Conservation (phyloP, 2,113 vertebrate species). For the Oryzias curvinotus region DNA sequence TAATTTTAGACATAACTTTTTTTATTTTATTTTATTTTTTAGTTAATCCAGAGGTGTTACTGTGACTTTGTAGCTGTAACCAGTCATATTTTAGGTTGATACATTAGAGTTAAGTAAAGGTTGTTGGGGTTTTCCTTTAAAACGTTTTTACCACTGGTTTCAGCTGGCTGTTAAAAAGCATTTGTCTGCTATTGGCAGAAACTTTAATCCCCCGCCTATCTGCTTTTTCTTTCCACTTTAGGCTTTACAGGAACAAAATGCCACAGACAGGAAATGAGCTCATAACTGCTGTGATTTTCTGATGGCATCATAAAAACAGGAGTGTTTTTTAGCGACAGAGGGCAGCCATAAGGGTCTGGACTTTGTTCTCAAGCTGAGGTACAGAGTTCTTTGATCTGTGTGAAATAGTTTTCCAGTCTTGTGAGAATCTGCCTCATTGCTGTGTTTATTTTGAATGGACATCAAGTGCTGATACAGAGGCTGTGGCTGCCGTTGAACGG, state of each 20-base stretch:
- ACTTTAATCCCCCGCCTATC: constrained; percentile 21
- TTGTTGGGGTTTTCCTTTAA: constrained; percentile 28
- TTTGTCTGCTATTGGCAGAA: constrained; percentile 49
- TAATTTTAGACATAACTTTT: constrained; percentile 19
- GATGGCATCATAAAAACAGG: constrained; percentile 47
- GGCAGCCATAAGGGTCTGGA: constrained; percentile 26
- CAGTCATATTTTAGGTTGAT: constrained; percentile 25
- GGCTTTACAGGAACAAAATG: constrained; percentile 51
- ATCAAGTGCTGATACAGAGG: constrained; percentile 48
- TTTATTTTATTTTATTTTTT: constrained; percentile 21
- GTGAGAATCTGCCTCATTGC: constrained; percentile 39
- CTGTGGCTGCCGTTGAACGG: constrained; percentile 43
- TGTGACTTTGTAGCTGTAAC: constrained; percentile 19
- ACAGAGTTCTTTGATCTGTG: constrained; percentile 41
- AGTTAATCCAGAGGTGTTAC: constrained; percentile 15
- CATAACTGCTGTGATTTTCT: constrained; percentile 57
- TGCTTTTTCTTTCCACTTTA: constrained; percentile 37
- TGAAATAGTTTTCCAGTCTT: constrained; percentile 27
- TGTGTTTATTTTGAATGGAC: constrained; percentile 59
- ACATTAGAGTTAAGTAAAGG: constrained; percentile 37
- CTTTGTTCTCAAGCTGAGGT: constrained; percentile 23
- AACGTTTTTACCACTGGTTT: constrained; percentile 45
- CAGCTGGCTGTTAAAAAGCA: constrained; percentile 29
- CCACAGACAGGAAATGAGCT: constrained; percentile 77
- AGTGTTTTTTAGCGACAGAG: constrained; percentile 42